Percentiles rank a stretch among this genome's conserved stretches.
phyloP scores from a whole-genome alignment of 2,888 invertebrate genomes.

The Microdon myrmicae region DNA sequence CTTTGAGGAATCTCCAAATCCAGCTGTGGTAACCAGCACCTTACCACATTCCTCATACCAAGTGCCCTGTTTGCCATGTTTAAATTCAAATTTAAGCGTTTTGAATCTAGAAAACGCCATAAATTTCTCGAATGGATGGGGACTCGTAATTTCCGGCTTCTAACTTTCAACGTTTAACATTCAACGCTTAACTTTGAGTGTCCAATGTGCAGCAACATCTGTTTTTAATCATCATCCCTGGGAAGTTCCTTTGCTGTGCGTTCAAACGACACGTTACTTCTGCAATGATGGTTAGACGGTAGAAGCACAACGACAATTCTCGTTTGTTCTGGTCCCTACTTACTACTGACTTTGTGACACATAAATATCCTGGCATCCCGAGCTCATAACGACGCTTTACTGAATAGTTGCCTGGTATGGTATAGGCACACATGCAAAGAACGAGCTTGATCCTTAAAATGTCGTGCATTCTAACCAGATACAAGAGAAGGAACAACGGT shows the following conservation, averaged over 20 bases:
- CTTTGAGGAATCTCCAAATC: too few relatives aligned
- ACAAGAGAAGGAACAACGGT: conserved; percentile 36
- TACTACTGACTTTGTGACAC: conserved; percentile 65
- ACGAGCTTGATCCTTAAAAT: conserved; percentile 34
- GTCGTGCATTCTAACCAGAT: conserved; percentile 44
- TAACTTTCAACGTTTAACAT: conserved; percentile 43
- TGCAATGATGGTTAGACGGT: too few relatives aligned
- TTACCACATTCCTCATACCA: too few relatives aligned
- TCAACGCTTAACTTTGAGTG: conserved; percentile 29
- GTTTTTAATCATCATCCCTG: conserved; percentile 49
- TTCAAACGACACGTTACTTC: too few relatives aligned
- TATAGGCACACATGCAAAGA: conserved; percentile 10
- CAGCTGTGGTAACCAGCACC: too few relatives aligned
- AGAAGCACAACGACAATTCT: conserved; percentile 28
- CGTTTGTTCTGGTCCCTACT: conserved; percentile 28
- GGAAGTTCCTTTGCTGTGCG: too few relatives aligned
- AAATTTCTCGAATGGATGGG: conserved; percentile 42
- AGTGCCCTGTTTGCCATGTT: too few relatives aligned
- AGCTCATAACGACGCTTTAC: conserved; percentile 38
- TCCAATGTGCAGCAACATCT: conserved; percentile 42
- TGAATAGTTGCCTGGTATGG: conserved; percentile 41
- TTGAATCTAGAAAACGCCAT: conserved; percentile 38
- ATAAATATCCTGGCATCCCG: conserved; percentile 58
- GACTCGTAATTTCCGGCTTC: conserved; percentile 48
- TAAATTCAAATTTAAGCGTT: conserved; percentile 42